These are phyloP conservation scores for Typhlichthys eigenmanni DNA, from an alignment of 2,797 vertebrate genomes.

Conservation along the genomic window DNA sequence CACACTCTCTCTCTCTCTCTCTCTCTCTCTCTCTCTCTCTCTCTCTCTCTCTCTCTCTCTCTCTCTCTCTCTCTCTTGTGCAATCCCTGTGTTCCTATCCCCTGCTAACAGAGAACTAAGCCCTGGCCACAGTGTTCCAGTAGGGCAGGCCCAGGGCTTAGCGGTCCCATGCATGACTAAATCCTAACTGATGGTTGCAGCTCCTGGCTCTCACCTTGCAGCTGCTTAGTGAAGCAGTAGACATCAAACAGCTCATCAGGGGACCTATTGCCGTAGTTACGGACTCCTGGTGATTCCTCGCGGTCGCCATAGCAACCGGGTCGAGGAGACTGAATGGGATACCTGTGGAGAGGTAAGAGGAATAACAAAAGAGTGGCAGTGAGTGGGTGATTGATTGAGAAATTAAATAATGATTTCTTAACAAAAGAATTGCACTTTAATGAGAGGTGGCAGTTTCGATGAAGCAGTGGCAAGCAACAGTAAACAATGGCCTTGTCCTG, in stretches of 20 bases:
- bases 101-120: conserved; percentile 29
- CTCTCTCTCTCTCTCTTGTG: background rate
- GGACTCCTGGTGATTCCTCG: conserved; percentile 90
- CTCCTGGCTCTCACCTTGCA: conserved; percentile 78
- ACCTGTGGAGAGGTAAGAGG: conserved; percentile 71
- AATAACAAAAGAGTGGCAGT: conserved; percentile 9
- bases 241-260: conserved; percentile 88
- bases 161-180: conserved; percentile 37
- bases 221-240: conserved; percentile 88
- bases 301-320: conserved; percentile 96
- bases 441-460: too few species aligned
- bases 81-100: conserved; percentile 9
- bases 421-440: too few species aligned
- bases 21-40: background rate
- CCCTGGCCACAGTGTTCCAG: conserved; percentile 35
- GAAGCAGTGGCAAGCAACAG: too few species aligned
- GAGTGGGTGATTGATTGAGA: conserved; percentile 13
- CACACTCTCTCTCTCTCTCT: background rate
- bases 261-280: conserved; percentile 88
- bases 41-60: background rate
- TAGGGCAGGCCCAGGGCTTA: conserved; percentile 24
- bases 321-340: conserved; percentile 92
- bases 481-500: background rate
- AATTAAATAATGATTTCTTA: too few species aligned
- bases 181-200: conserved; percentile 26